Evolutionary conservation across 1,140 invertebrate genomes (phyloP).

Genomic region (Zaprionus davidi): DNA sequence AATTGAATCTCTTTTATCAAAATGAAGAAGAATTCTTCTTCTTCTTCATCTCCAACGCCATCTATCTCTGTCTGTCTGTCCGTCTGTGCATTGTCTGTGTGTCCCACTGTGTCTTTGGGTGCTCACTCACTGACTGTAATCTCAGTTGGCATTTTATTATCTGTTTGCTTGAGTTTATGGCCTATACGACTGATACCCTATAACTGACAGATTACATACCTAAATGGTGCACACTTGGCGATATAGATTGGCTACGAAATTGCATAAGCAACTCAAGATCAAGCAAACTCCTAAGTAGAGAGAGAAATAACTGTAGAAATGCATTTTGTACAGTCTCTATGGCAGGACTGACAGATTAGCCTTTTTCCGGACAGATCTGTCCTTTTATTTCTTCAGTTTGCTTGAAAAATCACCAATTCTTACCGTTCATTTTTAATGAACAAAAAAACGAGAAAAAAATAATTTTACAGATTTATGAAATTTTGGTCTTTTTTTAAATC

Average conservation of each 20-base stretch:
- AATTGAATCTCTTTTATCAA: conserved; percentile 64
- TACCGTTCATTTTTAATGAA: too few species aligned
- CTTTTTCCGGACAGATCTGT: too few species aligned
- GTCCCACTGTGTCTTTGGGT: conserved; percentile 14
- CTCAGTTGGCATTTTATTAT: conserved; percentile 27
- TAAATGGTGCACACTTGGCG: background rate
- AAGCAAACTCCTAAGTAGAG: background rate
- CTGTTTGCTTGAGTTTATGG: conserved; percentile 1
- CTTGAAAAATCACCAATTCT: too few species aligned
- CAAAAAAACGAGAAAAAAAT: too few species aligned
- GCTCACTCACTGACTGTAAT: conserved; percentile 19
- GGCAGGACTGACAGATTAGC: too few species aligned
- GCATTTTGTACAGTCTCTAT: background rate
- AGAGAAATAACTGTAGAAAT: background rate
- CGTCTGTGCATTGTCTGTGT: background rate
- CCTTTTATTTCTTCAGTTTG: too few species aligned
- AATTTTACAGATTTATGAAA: too few species aligned
- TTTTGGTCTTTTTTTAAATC: too few species aligned
- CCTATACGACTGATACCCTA: conserved; percentile 22
- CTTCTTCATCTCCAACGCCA: background rate
- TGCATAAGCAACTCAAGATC: background rate
- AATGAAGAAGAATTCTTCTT: background rate
- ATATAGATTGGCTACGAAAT: background rate
- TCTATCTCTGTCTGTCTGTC: conserved; percentile 7
- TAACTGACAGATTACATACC: conserved; percentile 9